Conservation (phyloP, 2,797 vertebrate genomes). For the Gila robusta region DNA sequence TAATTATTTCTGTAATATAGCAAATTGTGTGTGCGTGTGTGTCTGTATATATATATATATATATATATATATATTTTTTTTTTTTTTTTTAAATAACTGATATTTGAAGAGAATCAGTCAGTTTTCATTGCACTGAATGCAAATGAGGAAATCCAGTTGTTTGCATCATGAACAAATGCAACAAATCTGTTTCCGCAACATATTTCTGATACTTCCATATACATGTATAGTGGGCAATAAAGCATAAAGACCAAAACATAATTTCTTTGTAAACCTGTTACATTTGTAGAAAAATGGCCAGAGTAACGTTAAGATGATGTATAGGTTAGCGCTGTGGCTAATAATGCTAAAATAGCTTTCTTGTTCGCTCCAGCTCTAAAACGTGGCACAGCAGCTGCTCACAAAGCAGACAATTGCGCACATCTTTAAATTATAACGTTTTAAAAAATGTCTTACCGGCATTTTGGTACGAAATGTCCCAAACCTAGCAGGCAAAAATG, state of each 20-base stretch:
- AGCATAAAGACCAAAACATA: neutral
- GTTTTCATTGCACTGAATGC: neutral
- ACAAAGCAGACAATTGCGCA: neutral
- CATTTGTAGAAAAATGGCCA: neutral
- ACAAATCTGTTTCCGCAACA: neutral
- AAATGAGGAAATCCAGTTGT: slow-evolving; percentile 26
- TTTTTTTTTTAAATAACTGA: neutral
- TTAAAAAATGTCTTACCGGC: slow-evolving; percentile 78
- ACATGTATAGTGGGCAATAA: neutral
- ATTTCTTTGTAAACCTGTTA: neutral
- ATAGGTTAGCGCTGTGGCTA: slow-evolving; percentile 32
- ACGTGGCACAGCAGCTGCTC: neutral
- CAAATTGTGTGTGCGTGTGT: neutral
- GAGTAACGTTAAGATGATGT: neutral
- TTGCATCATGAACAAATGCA: neutral
- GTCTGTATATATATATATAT: too few species aligned
- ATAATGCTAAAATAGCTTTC: neutral
- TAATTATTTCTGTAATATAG: neutral
- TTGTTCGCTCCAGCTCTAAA: neutral
- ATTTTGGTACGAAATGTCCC: slow-evolving; percentile 73
- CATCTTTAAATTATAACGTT: neutral
- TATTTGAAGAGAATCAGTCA: neutral
- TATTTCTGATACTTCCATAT: neutral
- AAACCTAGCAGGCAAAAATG: slow-evolving; percentile 66
- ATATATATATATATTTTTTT: too few species aligned